Percentiles rank a stretch among this genome's conserved stretches.
These are phyloP conservation scores for Xenopus borealis DNA, from an alignment of 2,113 vertebrate genomes.

Conservation along the genomic window DNA sequence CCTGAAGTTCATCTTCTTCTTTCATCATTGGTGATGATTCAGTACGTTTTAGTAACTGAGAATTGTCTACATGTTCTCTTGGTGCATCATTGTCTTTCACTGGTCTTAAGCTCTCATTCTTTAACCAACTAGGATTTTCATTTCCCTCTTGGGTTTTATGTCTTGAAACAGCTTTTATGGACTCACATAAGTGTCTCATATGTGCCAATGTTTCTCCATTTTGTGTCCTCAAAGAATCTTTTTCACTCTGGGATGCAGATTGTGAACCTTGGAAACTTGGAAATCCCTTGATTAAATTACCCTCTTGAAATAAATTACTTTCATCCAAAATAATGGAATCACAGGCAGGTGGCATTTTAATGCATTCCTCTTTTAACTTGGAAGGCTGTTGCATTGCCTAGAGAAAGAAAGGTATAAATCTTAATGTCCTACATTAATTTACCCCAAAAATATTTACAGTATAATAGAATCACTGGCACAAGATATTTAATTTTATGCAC, in stretches of 20 bases:
- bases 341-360: neutral
- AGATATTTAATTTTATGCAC: too few relatives aligned
- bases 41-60: neutral
- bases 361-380: conserved; percentile 10
- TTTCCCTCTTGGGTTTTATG: conserved; percentile 4
- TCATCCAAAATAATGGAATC: neutral
- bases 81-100: neutral
- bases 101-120: neutral
- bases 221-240: conserved; percentile 28
- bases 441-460: neutral
- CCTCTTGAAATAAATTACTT: neutral
- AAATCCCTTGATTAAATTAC: neutral
- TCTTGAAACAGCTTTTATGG: conserved; percentile 16
- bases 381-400: conserved; percentile 7
- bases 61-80: neutral
- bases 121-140: neutral
- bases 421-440: too few relatives aligned
- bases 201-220: conserved; percentile 20
- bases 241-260: neutral
- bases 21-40: neutral
- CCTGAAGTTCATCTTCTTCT: conserved; percentile 61
- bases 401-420: neutral
- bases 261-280: neutral
- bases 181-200: conserved; percentile 38
- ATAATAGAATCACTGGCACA: neutral